phyloP scores from a whole-genome alignment of 92 coral and sea anemone species.

The Actinostola sp. region DNA sequence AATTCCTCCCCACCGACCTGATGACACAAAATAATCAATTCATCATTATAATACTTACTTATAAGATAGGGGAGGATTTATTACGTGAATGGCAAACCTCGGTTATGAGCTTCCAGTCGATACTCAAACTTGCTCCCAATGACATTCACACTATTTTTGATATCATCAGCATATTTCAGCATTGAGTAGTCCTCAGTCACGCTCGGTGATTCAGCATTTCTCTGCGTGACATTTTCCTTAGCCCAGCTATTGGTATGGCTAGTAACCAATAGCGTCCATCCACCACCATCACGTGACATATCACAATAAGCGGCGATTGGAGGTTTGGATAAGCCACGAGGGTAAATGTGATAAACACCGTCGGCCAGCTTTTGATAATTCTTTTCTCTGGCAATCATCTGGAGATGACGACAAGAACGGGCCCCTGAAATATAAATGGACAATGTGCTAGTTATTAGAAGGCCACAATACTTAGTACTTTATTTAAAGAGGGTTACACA shows the following conservation, averaged over 20 bases:
- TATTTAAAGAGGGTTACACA: no score
- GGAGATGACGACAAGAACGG: slow-evolving; percentile 66
- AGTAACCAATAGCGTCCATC: slow-evolving; percentile 80
- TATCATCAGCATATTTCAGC: slow-evolving; percentile 50
- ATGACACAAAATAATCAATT: no score
- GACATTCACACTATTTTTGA: slow-evolving; percentile 42
- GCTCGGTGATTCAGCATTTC: slow-evolving; percentile 39
- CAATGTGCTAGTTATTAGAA: no score
- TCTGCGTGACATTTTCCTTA: slow-evolving; percentile 18
- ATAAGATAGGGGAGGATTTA: neutral
- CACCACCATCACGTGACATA: slow-evolving; percentile 78
- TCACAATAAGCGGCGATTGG: slow-evolving; percentile 63
- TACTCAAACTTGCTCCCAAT: slow-evolving; percentile 51
- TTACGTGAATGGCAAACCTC: no score
- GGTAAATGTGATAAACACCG: slow-evolving; percentile 76
- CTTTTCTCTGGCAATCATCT: slow-evolving; percentile 36
- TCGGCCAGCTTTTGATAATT: slow-evolving; percentile 41
- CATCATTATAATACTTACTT: neutral
- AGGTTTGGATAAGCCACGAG: slow-evolving; percentile 40
- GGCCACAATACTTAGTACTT: no score
- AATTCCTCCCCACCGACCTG: slow-evolving; percentile 81
- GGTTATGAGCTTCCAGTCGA: slow-evolving; percentile 63
- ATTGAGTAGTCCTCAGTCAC: slow-evolving; percentile 57
- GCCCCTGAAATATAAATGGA: slow-evolving; percentile 52
- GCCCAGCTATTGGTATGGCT: slow-evolving; percentile 67